Evolutionary conservation across 2,797 vertebrate species (phyloP), one percentile per base, ranked within the genome.

Genomic region (Xiphorhynchus erythropygius): DNA sequence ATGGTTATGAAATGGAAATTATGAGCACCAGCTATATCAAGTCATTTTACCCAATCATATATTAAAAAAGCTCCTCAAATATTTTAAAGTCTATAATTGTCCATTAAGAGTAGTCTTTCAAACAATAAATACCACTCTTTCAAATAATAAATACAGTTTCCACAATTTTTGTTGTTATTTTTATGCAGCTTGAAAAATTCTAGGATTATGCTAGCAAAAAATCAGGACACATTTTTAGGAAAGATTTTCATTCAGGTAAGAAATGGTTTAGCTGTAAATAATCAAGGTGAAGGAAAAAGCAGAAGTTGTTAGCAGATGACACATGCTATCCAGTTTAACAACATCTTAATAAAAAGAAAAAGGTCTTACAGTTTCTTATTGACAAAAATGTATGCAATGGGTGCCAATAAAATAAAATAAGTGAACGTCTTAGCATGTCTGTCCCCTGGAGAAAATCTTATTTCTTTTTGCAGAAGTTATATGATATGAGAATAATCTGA

Each of bases 391-490:
- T 71, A 60, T 3, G 3, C 24, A 67, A 46, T 46, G 21, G 22
- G 22, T 64, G 49, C 18, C 59, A 83, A 53, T 74, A 77, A 87
- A 93, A 88, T 56, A 88, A 87, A 93, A 71, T 64, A 80, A 75
- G 7, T 33, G 2, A 92, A 65, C 1, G 2, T 70, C 41, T 89
- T 83, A 83, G n/a, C 18, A 47, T 91, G 78, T 93, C 64, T 94
- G 21, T 59, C 28, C 46, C 42, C 28, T 24, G n/a, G 86, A 92
- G 71, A 83, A 96, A 87, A 85, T 32, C 39, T 68, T 71, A 44
- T 71, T 94, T 87, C 30, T 55, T 92, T 92, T 67, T 89, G 14
- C 16, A 77, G 62, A 77, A 94, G 42, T 89, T 93, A 65, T 73
- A 75, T 57, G 35, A 71, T 62, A 87, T 25, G 14, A 82, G 30